phyloP scores from a whole-genome alignment of 2,113 vertebrate species.

The Serilophus lunatus region DNA sequence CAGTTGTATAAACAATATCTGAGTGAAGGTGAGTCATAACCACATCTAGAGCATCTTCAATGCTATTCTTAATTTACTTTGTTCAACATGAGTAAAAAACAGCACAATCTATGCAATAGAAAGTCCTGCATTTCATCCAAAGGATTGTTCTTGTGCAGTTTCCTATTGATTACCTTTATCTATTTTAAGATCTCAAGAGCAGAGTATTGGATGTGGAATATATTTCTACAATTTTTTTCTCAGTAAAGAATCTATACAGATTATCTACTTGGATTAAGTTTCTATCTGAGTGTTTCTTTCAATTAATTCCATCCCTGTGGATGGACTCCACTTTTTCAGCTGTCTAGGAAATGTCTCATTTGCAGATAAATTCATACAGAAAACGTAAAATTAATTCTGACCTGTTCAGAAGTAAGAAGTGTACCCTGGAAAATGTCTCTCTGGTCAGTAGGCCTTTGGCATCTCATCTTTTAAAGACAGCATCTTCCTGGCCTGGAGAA shows the following conservation, averaged over 20 bases:
- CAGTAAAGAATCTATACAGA: background rate
- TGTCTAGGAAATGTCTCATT: background rate
- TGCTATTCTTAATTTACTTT: background rate
- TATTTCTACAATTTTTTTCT: background rate
- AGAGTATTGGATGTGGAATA: background rate
- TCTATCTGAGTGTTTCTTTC: background rate
- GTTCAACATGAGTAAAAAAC: background rate
- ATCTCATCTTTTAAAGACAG: constrained; percentile 22
- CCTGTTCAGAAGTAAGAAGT: background rate
- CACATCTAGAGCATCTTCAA: background rate
- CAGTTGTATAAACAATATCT: background rate
- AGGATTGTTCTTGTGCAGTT: background rate
- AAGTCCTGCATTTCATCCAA: background rate
- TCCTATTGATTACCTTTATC: background rate
- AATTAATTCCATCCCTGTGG: background rate
- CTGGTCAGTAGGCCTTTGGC: background rate
- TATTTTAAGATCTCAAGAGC: background rate
- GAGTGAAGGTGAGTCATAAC: background rate
- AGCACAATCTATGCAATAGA: background rate
- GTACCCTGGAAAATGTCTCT: background rate
- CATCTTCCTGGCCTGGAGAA: background rate
- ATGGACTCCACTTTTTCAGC: background rate
- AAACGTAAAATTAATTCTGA: constrained; percentile 13
- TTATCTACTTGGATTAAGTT: background rate
- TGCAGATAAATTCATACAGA: background rate